Conservation (phyloP, 2,888 invertebrate genomes). For the Steinernema scapterisci region DNA sequence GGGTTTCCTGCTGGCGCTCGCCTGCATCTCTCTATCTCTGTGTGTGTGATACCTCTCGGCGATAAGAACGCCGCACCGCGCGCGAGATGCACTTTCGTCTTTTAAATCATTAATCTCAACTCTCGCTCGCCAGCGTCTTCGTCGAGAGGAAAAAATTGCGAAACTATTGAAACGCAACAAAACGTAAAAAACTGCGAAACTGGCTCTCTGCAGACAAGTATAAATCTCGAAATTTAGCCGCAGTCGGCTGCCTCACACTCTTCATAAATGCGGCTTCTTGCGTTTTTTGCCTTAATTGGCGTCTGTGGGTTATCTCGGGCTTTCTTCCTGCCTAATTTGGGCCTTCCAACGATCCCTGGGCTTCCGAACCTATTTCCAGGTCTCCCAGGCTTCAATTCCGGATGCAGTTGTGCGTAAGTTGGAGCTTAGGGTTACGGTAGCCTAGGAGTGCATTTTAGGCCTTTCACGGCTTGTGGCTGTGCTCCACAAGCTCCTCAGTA, state of each 20-base stretch:
- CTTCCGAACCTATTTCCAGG: not conserved
- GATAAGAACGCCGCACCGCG: no score
- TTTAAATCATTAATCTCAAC: no score
- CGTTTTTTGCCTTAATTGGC: not conserved
- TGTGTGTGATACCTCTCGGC: no score
- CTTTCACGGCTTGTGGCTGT: constrained; percentile 23
- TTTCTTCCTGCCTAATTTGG: constrained; percentile 12
- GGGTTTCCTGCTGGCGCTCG: no score
- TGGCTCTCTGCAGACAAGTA: not conserved
- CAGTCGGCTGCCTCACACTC: not conserved
- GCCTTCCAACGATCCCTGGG: not conserved
- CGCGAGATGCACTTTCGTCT: no score
- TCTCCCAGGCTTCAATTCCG: not conserved
- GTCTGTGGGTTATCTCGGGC: not conserved
- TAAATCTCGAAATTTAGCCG: not conserved
- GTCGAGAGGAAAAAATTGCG: not conserved
- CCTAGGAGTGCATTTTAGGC: not conserved
- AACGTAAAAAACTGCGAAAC: constrained; percentile 19
- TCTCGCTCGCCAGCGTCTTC: not conserved
- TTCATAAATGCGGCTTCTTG: constrained; percentile 11
- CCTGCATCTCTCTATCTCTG: no score
- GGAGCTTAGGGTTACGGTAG: not conserved
- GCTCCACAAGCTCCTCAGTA: not conserved
- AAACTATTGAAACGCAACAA: constrained; percentile 22
- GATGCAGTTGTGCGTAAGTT: constrained; percentile 27